Evolutionary conservation across 2,113 vertebrate species (phyloP), one percentile per base, ranked within the genome.

Genomic region (Barbus barbus): DNA sequence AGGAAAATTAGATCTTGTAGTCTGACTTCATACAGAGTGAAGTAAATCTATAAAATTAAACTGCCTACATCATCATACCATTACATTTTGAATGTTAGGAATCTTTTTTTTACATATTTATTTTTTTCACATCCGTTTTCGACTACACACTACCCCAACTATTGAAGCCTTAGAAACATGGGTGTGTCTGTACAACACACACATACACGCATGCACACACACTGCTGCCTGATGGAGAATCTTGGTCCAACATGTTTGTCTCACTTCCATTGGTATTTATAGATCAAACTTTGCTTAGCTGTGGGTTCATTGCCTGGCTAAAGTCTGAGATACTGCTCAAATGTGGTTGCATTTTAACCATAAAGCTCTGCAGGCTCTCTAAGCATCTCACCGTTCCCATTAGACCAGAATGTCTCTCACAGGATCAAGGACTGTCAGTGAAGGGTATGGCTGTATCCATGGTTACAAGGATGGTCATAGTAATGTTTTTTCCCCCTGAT

Each of bases 201-300:
- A 36, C 13, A 36, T 48, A 26, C n/a, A 71, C 75, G 63, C 48
- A 82, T 65, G 33, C 78, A 84, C 60, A 87, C 58, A 41, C 44
- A 53, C 61, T 71, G 86, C 71, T 81, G 77, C 71, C 53, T 80
- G 58, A 85, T 28, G 28, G 24, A 51, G 13, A 67, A 76, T 78
- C 83, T 31, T 46, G 20, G 56, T 7, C 24, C 28, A 58, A 81
- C 67, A 81, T 85, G 75, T 88, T 88, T 81, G 71, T 83, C 58
- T 69, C 61, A 53, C 78, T 83, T 87, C 78, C 53, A 83, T 78
- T 69, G 38, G 41, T 86, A 88, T 81, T 86, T 86, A 81, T 86
- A 88, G 84, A 71, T 79, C 72, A 67, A 83, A 77, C 65, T 44
- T 56, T 56, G 72, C 38, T 76, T 72, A 83, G 38, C 86, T 86